These are phyloP conservation scores for Tenthredo distinguenda DNA, from an alignment of 2,888 invertebrate genomes.

Conservation along the genomic window DNA sequence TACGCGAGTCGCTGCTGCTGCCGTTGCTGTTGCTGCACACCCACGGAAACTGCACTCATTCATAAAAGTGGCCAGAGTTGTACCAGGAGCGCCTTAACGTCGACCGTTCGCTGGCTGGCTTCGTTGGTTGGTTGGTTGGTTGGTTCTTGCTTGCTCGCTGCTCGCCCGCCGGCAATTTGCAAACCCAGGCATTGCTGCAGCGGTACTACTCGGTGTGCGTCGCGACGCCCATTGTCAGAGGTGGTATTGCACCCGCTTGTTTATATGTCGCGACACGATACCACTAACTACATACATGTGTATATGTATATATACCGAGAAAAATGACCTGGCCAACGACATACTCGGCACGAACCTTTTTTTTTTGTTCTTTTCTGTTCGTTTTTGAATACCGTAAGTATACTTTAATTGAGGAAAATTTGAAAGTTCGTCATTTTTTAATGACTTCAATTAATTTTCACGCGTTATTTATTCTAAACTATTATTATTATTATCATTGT, in stretches of 20 bases:
- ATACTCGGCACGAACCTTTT: not conserved
- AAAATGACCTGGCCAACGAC: not conserved
- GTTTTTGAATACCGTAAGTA: not conserved
- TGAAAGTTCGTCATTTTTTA: not conserved
- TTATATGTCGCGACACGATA: not conserved
- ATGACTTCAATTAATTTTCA: not conserved
- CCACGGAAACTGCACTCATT: slow-evolving; percentile 73
- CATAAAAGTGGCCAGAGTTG: slow-evolving; percentile 71
- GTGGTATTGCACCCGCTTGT: not conserved
- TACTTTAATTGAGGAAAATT: not conserved
- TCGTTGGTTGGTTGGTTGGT: not conserved
- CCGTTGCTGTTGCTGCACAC: slow-evolving; percentile 66
- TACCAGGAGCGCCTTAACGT: slow-evolving; percentile 55
- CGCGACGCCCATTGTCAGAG: not conserved
- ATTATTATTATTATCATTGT: not conserved
- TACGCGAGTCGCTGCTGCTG: slow-evolving; percentile 45
- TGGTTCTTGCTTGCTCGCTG: not conserved
- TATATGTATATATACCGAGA: not conserved
- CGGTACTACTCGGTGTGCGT: slow-evolving; percentile 1
- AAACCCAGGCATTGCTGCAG: not conserved
- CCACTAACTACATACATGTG: not conserved
- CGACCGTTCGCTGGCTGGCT: not conserved
- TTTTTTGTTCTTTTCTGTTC: not conserved
- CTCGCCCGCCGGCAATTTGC: not conserved
- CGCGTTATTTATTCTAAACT: not conserved